A percentile compares a stretch with the other conserved stretches of the same genome.
phyloP scores from a whole-genome alignment of 2,888 invertebrate genomes.

The Idaea straminata region DNA sequence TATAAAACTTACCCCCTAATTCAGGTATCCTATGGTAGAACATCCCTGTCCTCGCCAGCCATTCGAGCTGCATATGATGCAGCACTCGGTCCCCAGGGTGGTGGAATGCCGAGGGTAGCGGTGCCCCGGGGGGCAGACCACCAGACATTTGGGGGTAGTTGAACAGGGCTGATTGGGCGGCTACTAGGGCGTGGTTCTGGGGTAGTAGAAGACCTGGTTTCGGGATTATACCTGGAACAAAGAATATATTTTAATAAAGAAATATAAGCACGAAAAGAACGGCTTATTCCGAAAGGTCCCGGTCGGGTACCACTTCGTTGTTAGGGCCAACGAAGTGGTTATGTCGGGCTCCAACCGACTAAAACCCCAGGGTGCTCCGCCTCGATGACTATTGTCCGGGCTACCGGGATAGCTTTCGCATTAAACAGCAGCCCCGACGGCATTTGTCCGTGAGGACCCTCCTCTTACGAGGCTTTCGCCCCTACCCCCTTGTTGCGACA shows the following conservation, averaged over 20 bases:
- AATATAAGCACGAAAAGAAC: too few species aligned
- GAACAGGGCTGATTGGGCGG: constrained; percentile 75
- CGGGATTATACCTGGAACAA: constrained; percentile 76
- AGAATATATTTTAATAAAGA: background rate
- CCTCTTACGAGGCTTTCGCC: too few species aligned
- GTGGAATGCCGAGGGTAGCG: constrained; percentile 74
- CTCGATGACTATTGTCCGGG: too few species aligned
- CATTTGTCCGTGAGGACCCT: too few species aligned
- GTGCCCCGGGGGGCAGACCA: constrained; percentile 57
- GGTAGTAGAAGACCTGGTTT: constrained; percentile 82
- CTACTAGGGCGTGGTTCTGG: constrained; percentile 75
- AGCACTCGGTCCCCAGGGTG: constrained; percentile 79
- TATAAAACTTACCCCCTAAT: constrained; percentile 82
- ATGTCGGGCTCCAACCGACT: too few species aligned
- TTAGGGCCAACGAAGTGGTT: too few species aligned
- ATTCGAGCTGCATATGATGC: constrained; percentile 92
- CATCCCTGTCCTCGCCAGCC: constrained; percentile 95
- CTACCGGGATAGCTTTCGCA: too few species aligned
- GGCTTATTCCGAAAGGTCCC: too few species aligned
- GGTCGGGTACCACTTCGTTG: too few species aligned
- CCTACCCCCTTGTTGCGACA: too few species aligned
- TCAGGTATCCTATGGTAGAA: constrained; percentile 94
- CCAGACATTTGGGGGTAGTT: constrained; percentile 62
- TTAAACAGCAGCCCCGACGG: too few species aligned
- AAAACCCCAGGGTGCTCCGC: too few species aligned